Percentiles rank a stretch among this genome's conserved stretches.
phyloP scores from a whole-genome alignment of 2,113 vertebrate genomes.

The Notarius lentiginosus region DNA sequence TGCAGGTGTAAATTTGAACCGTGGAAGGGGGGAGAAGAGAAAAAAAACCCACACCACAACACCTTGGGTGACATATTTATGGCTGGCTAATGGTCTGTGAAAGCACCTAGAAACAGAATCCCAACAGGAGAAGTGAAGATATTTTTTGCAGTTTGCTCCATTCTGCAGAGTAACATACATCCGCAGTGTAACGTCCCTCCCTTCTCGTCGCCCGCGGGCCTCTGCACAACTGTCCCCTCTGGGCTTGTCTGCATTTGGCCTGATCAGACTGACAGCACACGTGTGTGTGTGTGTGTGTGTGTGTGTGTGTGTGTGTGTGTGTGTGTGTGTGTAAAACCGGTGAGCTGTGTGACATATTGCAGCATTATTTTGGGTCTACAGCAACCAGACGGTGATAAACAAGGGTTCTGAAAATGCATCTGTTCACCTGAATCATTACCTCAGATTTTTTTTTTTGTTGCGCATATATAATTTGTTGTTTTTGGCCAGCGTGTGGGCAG shows the following conservation, averaged over 20 bases:
- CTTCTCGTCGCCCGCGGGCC: constrained; percentile 24
- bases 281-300: not conserved
- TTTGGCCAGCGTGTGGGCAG: constrained; percentile 29
- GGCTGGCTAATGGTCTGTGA: constrained; percentile 31
- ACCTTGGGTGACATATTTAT: constrained; percentile 10
- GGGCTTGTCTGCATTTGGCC: constrained; percentile 13
- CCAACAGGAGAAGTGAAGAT: not conserved
- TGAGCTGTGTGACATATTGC: not conserved
- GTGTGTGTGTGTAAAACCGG: not conserved
- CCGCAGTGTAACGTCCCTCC: not conserved
- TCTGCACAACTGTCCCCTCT: constrained; percentile 12
- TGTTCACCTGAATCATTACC: constrained; percentile 1
- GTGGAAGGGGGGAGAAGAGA: no score
- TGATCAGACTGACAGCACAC: constrained; percentile 31
- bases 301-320: not conserved
- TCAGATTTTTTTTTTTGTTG: not conserved
- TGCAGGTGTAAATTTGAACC: constrained; percentile 37
- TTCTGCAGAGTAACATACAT: not conserved
- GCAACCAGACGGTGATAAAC: constrained; percentile 14
- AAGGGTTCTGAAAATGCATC: constrained; percentile 17
- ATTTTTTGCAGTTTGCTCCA: not conserved
- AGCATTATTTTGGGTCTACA: constrained; percentile 1
- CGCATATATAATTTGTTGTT: not conserved
- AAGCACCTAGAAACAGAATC: not conserved
- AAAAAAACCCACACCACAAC: not conserved